Evolutionary conservation across 2,888 invertebrate genomes (phyloP), one percentile per base, ranked within the genome.

Genomic region (Petrophora chlorosata): DNA sequence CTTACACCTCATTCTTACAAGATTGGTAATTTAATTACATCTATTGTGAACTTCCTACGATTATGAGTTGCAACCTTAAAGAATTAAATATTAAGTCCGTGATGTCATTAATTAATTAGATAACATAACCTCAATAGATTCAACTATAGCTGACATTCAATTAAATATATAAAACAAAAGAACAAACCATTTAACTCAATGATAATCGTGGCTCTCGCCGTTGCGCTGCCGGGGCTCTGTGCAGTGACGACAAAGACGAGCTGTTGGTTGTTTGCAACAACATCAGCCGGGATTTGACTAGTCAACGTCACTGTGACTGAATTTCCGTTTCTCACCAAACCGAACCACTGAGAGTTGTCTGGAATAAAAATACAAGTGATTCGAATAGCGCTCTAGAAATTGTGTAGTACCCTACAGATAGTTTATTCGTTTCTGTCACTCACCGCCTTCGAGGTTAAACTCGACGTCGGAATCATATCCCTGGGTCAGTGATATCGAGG

Each of bases 361-460:
- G 36, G 9, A 36, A 30, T 0, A 10, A 17, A 26, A 16, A 7
- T 4, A 10, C 19, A 7, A 7, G 7, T n/a, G n/a, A n/a, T n/a
- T n/a, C n/a, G n/a, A n/a, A n/a, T n/a, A n/a, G n/a, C n/a, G n/a
- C n/a, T n/a, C n/a, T n/a, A n/a, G n/a, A n/a, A n/a, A n/a, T n/a
- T n/a, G n/a, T n/a, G n/a, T n/a, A n/a, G 12, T 19, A 10, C 4
- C 9, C 0, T 5, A 5, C 19, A 5, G 8, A 23, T 23, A 9
- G 3, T n/a, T 23, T n/a, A 23, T 12, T 5, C 5, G 15, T 2
- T n/a, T n/a, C n/a, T n/a, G n/a, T n/a, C 5, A 44, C 52, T 36
- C 49, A 69, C 70, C 70, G 61, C 71, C 73, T 36, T 63, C 62
- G 0, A 75, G 56, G 13, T 7, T 15, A 33, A 71, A 73, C n/a